phyloP scores from a whole-genome alignment of 2,797 vertebrate species.

The Enteromius fasciolatus region DNA sequence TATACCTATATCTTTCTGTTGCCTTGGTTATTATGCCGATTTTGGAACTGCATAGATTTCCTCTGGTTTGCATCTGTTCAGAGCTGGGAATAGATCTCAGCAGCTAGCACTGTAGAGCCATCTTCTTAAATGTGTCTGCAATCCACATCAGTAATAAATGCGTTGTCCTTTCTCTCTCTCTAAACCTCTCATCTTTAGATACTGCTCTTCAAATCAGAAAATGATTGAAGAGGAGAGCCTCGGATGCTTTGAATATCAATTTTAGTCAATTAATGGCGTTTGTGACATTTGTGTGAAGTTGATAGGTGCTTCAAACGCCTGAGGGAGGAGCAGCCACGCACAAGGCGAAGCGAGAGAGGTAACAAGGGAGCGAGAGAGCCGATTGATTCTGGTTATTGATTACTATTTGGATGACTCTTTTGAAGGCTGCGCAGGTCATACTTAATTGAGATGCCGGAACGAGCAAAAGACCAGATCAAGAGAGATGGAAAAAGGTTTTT shows the following conservation, averaged over 20 bases:
- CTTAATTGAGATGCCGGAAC: conserved; percentile 66
- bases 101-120: conserved; percentile 58
- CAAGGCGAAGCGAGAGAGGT: conserved; percentile 3
- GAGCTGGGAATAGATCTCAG: conserved; percentile 18
- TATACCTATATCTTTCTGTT: conserved; percentile 22
- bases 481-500: neutral
- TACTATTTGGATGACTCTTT: conserved; percentile 61
- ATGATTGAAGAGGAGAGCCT: conserved; percentile 64
- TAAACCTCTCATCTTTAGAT: conserved; percentile 55
- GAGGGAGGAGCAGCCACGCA: conserved; percentile 1
- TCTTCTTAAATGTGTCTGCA: conserved; percentile 53
- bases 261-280: conserved; percentile 68
- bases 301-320: conserved; percentile 59
- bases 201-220: conserved; percentile 63
- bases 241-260: conserved; percentile 66
- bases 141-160: conserved; percentile 46
- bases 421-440: conserved; percentile 59
- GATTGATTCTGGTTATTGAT: conserved; percentile 71
- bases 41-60: neutral
- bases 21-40: conserved; percentile 22
- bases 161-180: conserved; percentile 12
- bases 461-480: conserved; percentile 34
- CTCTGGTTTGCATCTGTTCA: conserved; percentile 39
- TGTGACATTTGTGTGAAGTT: conserved; percentile 71
- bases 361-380: conserved; percentile 52